Base-by-base conservation (phyloP, 2,113 vertebrate species). In the Centropus bengalensis region DNA sequence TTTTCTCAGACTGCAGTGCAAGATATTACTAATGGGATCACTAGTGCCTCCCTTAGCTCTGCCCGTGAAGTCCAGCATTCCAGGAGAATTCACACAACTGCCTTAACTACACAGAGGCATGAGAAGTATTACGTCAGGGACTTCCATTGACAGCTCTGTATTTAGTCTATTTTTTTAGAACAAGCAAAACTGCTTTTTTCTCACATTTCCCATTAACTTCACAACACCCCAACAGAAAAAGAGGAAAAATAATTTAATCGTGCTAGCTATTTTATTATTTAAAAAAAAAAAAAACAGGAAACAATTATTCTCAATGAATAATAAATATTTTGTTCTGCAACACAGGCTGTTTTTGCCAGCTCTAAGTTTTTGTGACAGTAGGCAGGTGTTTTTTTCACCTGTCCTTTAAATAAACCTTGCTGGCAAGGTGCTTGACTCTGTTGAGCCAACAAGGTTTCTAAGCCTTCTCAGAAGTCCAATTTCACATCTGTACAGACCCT, bases 301-400 rank as follows among this genome's bases (percentile, higher is more conserved):
- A 59, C 6, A 42, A 20, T 56, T 76, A 30, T 28, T 86, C 23
- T 12, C 59, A 42, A n/a, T 36, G 15, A 62, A 51, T 45, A 88
- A 62, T 23, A 64, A 88, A 59, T 58, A 80, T 76, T 90, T 82
- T 1, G 38, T 32, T 82, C 38, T 55, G n/a, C 51, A 87, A 76
- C 8, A 26, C 17, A 5, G 6, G 3, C 2, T 3, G 8, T n/a
- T 63, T 63, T 70, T 26, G 10, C 24, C 26, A 74, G 26, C 9
- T 80, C 10, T 70, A 49, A 27, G 3, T 16, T 74, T 82, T 69
- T 81, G 17, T 51, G 52, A 19, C 15, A 78, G 47, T 52, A 89
- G 80, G 52, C 95, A 96, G 94, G 92, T 96, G 88, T 42, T 88
- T 92, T 81, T 90, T 90, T 90, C 92, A 94, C 92, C 92, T 93